Conservation (phyloP, 2,113 vertebrate species). For the Lasiurus borealis region DNA sequence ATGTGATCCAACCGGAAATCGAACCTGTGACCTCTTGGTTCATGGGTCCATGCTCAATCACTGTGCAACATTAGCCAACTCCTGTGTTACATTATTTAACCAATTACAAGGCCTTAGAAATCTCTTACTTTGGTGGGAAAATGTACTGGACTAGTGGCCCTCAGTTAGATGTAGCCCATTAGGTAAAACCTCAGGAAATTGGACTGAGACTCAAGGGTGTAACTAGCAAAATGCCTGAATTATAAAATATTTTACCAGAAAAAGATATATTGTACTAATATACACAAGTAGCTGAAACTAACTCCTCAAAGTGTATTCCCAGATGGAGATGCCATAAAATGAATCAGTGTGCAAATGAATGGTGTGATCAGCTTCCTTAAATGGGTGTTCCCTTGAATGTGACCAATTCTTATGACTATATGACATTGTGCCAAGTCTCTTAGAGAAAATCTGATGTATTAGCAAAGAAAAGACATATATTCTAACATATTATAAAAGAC, state of each 20-base stretch:
- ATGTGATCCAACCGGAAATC: no score
- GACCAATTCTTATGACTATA: not conserved
- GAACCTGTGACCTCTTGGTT: no score
- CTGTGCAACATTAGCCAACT: no score
- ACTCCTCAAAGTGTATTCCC: not conserved
- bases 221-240: conserved; percentile 39
- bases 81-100: conserved; percentile 12
- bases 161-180: conserved; percentile 9
- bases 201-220: not conserved
- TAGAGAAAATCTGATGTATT: not conserved
- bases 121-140: conserved; percentile 29
- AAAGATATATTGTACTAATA: conserved; percentile 11
- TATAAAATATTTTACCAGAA: conserved; percentile 46
- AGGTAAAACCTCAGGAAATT: conserved; percentile 55
- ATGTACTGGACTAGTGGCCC: not conserved
- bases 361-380: not conserved
- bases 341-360: not conserved
- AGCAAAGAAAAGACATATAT: not conserved
- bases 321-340: not conserved
- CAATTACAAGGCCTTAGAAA: conserved; percentile 47
- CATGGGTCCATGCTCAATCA: no score
- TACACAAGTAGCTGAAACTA: not conserved
- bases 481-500: not conserved
- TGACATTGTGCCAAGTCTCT: not conserved
- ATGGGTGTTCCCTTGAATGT: not conserved